Percentiles rank a stretch among this genome's conserved stretches.
phyloP scores from a whole-genome alignment of 1,140 invertebrate genomes.

The Drosophila albomicans region DNA sequence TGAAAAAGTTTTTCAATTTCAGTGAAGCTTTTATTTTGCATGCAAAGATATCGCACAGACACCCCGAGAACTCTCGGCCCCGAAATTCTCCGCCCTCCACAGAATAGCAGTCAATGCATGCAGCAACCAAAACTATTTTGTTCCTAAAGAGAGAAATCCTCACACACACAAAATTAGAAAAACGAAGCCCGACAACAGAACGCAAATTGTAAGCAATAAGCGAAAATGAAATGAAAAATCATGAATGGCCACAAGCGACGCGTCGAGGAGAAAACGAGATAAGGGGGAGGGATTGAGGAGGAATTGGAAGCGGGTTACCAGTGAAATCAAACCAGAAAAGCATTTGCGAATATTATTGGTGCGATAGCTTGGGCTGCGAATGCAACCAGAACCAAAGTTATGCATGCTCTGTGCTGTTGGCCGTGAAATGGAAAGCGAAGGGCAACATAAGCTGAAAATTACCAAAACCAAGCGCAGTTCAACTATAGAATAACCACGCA shows the following conservation, averaged over 20 bases:
- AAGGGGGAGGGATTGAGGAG: neutral
- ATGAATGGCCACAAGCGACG: constrained; percentile 64
- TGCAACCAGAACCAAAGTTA: constrained; percentile 55
- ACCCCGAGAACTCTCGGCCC: constrained; percentile 31
- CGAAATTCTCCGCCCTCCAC: neutral
- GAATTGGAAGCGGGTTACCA: constrained; percentile 25
- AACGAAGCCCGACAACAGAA: constrained; percentile 64
- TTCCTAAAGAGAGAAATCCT: constrained; percentile 60
- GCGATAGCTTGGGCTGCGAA: constrained; percentile 19
- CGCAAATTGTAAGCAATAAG: constrained; percentile 79
- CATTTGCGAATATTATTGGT: constrained; percentile 67
- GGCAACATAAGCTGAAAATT: constrained; percentile 68
- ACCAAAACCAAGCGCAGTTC: constrained; percentile 38
- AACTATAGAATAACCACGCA: constrained; percentile 1
- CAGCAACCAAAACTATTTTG: constrained; percentile 67
- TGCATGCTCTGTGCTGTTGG: constrained; percentile 58
- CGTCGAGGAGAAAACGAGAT: neutral
- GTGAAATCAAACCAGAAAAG: constrained; percentile 73
- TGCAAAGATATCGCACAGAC: constrained; percentile 70
- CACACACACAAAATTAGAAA: constrained; percentile 72
- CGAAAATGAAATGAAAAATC: constrained; percentile 83
- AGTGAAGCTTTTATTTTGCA: constrained; percentile 78
- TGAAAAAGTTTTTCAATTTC: constrained; percentile 82
- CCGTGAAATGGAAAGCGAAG: constrained; percentile 79
- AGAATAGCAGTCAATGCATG: constrained; percentile 46